Evolutionary conservation across 2,113 vertebrate genomes (phyloP).

Genomic region (Cryptoleucopteryx plumbea): DNA sequence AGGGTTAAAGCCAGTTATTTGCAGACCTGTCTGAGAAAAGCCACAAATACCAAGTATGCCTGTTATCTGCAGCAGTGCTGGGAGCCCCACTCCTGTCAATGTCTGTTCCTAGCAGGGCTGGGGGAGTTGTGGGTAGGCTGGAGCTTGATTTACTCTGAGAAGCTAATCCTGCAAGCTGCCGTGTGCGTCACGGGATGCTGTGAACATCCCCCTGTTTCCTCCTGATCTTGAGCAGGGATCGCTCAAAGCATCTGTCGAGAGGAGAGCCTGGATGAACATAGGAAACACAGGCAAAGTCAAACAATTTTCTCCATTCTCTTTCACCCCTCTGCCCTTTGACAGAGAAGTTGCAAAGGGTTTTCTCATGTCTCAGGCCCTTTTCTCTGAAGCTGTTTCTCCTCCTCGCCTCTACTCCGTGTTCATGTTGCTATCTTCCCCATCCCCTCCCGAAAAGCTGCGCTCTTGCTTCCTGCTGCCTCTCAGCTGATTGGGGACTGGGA

Average conservation of each 20-base stretch:
- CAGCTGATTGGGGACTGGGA: neutral
- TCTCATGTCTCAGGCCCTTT: neutral
- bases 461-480: constrained; percentile 24
- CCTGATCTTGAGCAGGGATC: neutral
- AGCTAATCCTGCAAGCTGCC: neutral
- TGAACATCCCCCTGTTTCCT: neutral
- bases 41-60: neutral
- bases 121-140: neutral
- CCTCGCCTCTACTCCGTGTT: neutral
- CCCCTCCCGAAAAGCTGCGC: neutral
- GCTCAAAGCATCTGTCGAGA: neutral
- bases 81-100: neutral
- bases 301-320: neutral
- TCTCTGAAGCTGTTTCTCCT: neutral
- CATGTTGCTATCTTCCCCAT: neutral
- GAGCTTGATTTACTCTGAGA: neutral
- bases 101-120: neutral
- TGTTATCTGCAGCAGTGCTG: neutral
- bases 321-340: neutral
- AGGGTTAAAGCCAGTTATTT: neutral
- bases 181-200: neutral
- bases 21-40: neutral
- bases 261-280: neutral
- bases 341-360: neutral
- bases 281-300: neutral